Conservation (phyloP, 2,888 invertebrate species). For the Leptopilina drosophilae region DNA sequence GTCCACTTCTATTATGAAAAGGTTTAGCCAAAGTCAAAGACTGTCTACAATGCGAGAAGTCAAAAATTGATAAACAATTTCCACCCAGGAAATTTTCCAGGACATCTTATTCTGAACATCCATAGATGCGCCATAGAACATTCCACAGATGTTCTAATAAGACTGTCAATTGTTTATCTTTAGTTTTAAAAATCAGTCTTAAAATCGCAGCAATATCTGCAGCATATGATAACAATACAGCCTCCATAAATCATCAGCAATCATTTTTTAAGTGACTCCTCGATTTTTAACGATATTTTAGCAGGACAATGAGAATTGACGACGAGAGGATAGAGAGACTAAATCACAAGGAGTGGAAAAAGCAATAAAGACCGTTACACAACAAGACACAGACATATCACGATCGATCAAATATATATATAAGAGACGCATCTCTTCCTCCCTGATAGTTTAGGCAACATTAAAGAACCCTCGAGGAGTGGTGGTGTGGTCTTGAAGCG, state of each 20-base stretch:
- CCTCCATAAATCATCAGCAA: conserved; percentile 16
- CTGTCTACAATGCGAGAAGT: too few species aligned
- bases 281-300: conserved; percentile 13
- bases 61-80: too few species aligned
- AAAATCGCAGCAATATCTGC: too few species aligned
- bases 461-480: conserved; percentile 50
- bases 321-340: conserved; percentile 30
- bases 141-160: too few species aligned
- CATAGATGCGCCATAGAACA: too few species aligned
- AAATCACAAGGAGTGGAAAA: conserved; percentile 24
- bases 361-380: conserved; percentile 48
- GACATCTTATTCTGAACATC: too few species aligned
- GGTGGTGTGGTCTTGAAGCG: conserved; percentile 43
- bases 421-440: conserved; percentile 49
- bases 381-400: conserved; percentile 41
- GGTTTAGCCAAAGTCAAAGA: too few species aligned
- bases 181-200: too few species aligned
- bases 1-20: too few species aligned
- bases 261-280: conserved; percentile 10
- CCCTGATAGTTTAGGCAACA: conserved; percentile 47
- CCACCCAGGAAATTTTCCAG: too few species aligned
- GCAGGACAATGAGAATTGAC: conserved; percentile 33
- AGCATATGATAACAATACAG: too few species aligned
- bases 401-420: conserved; percentile 51
- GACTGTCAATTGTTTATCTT: too few species aligned